Base-by-base conservation (phyloP, 2,113 vertebrate species). In the Amphiprion ocellaris region DNA sequence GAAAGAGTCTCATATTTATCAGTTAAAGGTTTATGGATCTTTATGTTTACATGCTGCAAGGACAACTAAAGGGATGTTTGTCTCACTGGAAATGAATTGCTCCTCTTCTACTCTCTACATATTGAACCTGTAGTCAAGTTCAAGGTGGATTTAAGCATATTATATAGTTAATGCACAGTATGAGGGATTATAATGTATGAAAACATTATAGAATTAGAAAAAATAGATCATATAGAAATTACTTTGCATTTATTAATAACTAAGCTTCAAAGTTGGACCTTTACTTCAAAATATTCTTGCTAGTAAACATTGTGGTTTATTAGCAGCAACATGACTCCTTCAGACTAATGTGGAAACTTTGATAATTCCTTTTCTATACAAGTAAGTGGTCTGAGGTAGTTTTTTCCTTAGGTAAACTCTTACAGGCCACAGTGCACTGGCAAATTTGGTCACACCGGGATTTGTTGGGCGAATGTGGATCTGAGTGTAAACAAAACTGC, bases 281-380 rank as follows among this genome's bases (percentile, higher is more conserved):
- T 49, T 19, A 2, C 4, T 9, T 50, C 4, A 19, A 50, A 50
- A 4, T 50, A 10, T n/a, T 5, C 41, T 15, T 15, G 41, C 3
- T 44, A 1, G 11, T 12, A 15, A 44, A 44, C 41, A 44, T 11
- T 44, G 19, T 50, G 49, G 6, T 50, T 44, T 58, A 59, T 11
- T 15, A 14, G 10, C 52, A 69, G 37, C 4, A 41, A 50, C 7
- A 65, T 30, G 16, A 19, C 4, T 33, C 24, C 21, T 26, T 47
- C 23, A 62, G 50, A 64, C 19, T 46, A 17, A 65, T 74, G 53
- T 55, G 19, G 71, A 4, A 33, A 37, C 37, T 61, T 14, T 72
- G 5, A 44, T 46, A n/a, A 73, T 9, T 24, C 12, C 0, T 10
- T 46, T 55, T 64, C 17, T 21, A 28, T 21, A 62, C 7, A 44